Evolutionary conservation across 2,113 vertebrate genomes (phyloP).

Genomic region (Python bivittatus): DNA sequence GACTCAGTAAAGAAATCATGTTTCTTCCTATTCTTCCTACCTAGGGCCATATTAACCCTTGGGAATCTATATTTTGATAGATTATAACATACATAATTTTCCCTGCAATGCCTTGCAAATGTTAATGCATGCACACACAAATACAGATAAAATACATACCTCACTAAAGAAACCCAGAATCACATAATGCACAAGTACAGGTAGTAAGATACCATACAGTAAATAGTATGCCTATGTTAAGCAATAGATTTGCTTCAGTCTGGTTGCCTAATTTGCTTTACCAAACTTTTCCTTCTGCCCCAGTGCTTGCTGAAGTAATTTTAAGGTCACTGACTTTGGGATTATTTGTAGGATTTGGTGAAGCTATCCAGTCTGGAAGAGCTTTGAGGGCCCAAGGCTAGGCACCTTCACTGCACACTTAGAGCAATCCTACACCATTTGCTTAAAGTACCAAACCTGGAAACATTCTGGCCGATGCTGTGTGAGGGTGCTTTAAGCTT

Average conservation of each 20-base stretch:
- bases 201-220: background rate
- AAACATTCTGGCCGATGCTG: background rate
- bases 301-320: background rate
- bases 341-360: background rate
- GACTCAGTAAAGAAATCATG: background rate
- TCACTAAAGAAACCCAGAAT: background rate
- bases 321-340: background rate
- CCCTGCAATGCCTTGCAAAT: background rate
- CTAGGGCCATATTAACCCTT: background rate
- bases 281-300: background rate
- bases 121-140: background rate
- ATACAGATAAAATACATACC: background rate
- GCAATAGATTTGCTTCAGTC: background rate
- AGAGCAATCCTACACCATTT: background rate
- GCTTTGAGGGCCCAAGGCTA: background rate
- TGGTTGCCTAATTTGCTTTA: background rate
- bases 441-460: background rate
- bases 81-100: background rate
- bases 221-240: background rate
- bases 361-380: background rate
- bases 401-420: background rate
- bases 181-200: background rate
- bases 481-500: background rate
- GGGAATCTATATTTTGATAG: background rate
- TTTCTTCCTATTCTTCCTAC: background rate